A percentile compares a stretch with the other conserved stretches of the same genome.
Evolutionary conservation across 2,888 invertebrate species (phyloP).

Genomic region (Chloroclysta siterata): DNA sequence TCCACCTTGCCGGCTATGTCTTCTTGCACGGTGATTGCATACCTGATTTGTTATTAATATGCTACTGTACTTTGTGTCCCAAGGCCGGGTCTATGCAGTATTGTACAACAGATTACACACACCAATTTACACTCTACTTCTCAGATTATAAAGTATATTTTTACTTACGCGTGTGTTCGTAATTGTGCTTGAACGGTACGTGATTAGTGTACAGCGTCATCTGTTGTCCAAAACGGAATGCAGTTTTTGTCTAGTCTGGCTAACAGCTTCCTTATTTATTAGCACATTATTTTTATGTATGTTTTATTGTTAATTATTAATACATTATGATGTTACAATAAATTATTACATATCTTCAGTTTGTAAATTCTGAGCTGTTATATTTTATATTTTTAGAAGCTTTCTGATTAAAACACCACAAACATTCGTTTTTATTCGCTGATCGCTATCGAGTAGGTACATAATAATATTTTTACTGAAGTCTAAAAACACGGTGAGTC

Average conservation of each 20-base stretch:
- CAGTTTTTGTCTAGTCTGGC: constrained; percentile 44
- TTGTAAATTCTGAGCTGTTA: no score
- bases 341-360: neutral
- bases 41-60: constrained; percentile 79
- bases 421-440: no score
- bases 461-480: no score
- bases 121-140: constrained; percentile 35
- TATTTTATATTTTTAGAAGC: no score
- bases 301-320: constrained; percentile 10
- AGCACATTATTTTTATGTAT: constrained; percentile 6
- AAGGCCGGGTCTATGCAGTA: constrained; percentile 72
- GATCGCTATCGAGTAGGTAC: no score
- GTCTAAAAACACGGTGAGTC: no score
- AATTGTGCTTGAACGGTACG: constrained; percentile 47
- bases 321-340: neutral
- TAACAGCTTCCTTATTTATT: constrained; percentile 29
- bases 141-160: constrained; percentile 21
- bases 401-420: no score
- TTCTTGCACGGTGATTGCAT: constrained; percentile 79
- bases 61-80: constrained; percentile 67
- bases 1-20: constrained; percentile 80
- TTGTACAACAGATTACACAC: constrained; percentile 23
- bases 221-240: constrained; percentile 64
- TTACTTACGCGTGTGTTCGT: constrained; percentile 13
- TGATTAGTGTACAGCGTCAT: constrained; percentile 66